Evolutionary conservation across 2,113 vertebrate genomes (phyloP), one percentile per base, ranked within the genome.

Genomic region (Nestor notabilis): DNA sequence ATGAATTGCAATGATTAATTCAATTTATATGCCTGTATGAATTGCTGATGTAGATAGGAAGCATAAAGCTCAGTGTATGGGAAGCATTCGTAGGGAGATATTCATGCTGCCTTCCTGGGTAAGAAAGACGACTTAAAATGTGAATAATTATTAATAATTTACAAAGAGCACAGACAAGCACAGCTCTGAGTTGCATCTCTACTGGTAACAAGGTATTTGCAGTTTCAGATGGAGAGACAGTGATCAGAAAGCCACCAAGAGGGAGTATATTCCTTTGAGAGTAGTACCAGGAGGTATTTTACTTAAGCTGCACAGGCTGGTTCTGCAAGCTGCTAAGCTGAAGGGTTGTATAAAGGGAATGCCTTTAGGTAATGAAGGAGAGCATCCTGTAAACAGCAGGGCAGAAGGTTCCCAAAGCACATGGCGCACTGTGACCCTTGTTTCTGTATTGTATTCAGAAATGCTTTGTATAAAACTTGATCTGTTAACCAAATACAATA

Each of bases 361-460:
- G 20, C 20, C 33, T 69, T 56, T 55, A 60, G 25, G 23, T 29
- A 18, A 56, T 24, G 18, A 46, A 23, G 47, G 13, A 25, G 20
- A 41, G 14, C 37, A 13, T 43, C 66, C 50, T 84, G 37, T 37
- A 56, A 55, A 27, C 13, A 60, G 20, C 27, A 60, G 56, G 52
- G 20, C 25, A 55, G 52, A 47, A 68, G n/a, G 28, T 23, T 68
- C 25, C 64, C 24, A 5, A 29, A n/a, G 12, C 13, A 2, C 11
- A 5, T 0, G 1, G 1, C 3, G 25, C 13, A 7, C 29, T 71
- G n/a, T 46, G 43, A 12, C 33, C 13, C 33, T 58, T 58, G 0
- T 61, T 93, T 70, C 44, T 77, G 28, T 39, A 0, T 68, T 71
- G 19, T 43, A 2, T 63, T 50, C 44, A 43, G 58, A 70, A 74